These are phyloP conservation scores for Stomatorhinus walkeri DNA, from an alignment of 2,797 vertebrate genomes.

Conservation along the genomic window DNA sequence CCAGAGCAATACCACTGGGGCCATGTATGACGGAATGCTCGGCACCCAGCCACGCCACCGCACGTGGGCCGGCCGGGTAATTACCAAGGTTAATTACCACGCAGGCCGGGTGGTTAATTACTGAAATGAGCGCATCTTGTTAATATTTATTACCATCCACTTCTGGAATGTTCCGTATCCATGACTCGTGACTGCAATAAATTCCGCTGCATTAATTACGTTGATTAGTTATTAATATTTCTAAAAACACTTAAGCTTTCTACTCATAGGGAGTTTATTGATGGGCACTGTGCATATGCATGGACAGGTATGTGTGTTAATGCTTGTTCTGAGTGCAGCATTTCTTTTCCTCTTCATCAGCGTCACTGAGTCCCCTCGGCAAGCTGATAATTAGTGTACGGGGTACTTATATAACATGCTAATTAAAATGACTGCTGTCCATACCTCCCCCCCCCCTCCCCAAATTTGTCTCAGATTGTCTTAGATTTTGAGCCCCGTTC, in stretches of 20 bases:
- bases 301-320: background rate
- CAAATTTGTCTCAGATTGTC: background rate
- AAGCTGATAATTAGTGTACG: background rate
- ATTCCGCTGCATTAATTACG: background rate
- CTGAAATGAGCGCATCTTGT: background rate
- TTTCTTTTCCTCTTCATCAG: background rate
- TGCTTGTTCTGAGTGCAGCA: background rate
- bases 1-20: background rate
- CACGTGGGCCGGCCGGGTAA: background rate
- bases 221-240: conserved; percentile 1
- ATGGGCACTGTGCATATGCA: background rate
- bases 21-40: background rate
- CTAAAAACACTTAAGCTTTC: background rate
- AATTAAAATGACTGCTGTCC: background rate
- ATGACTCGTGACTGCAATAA: background rate
- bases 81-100: conserved; percentile 6
- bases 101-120: conserved; percentile 8
- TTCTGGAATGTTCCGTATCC: background rate
- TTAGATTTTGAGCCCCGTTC: background rate
- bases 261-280: background rate
- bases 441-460: background rate
- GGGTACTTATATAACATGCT: background rate
- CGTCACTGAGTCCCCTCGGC: background rate
- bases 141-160: conserved; percentile 15
- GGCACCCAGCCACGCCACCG: background rate